Conservation (phyloP, 2,888 invertebrate species). For the Ptychoptera albimana region DNA sequence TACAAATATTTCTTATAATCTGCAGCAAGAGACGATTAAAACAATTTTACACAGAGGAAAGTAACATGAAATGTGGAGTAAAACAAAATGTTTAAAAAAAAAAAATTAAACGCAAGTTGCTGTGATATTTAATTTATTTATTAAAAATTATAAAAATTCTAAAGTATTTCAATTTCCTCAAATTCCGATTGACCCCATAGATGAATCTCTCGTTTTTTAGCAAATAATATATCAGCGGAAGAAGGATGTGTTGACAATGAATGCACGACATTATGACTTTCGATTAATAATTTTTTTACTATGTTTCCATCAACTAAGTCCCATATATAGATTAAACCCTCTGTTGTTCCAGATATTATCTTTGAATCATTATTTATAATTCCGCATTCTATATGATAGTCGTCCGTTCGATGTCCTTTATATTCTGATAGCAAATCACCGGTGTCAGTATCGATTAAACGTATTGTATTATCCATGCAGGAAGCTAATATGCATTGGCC, state of each 20-base stretch:
- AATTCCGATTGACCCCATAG: slow-evolving; percentile 14
- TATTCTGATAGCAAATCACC: slow-evolving; percentile 68
- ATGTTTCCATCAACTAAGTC: slow-evolving; percentile 66
- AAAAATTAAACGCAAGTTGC: too few relatives aligned
- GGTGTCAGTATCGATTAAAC: slow-evolving; percentile 75
- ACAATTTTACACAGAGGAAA: too few relatives aligned
- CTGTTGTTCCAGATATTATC: slow-evolving; percentile 79
- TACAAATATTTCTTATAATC: too few relatives aligned
- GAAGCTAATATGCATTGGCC: slow-evolving; percentile 81
- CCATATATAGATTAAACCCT: slow-evolving; percentile 53
- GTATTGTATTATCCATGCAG: slow-evolving; percentile 66
- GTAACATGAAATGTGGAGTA: too few relatives aligned
- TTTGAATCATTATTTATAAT: slow-evolving; percentile 71
- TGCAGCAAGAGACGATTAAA: too few relatives aligned
- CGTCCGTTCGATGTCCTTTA: slow-evolving; percentile 64
- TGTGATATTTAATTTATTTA: too few relatives aligned
- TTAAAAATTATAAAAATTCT: too few relatives aligned
- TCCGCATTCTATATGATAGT: slow-evolving; percentile 76
- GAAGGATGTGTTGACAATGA: slow-evolving; percentile 71
- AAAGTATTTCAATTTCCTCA: too few relatives aligned
- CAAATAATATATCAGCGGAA: slow-evolving; percentile 22
- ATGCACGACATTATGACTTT: slow-evolving; percentile 48
- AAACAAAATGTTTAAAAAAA: too few relatives aligned
- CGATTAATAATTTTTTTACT: slow-evolving; percentile 24
- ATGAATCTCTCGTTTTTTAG: slow-evolving; percentile 24